These are phyloP conservation scores for Nemopilema nomurai DNA, from an alignment of 30 jellyfish, hydroid and myxozoan genomes.

Conservation along the genomic window DNA sequence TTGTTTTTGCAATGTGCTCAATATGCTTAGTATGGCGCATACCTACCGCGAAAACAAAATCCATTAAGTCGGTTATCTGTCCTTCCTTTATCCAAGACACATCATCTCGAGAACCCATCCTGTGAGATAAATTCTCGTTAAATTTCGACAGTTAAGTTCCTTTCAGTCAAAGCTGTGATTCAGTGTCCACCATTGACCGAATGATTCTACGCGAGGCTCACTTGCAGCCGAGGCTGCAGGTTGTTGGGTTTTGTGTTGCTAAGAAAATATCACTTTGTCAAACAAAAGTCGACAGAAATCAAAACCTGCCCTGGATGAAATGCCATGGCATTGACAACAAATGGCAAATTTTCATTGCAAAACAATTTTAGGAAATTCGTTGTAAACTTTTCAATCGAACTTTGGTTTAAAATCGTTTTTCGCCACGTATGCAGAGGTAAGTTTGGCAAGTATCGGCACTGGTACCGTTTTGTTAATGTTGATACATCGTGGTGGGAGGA, in stretches of 20 bases:
- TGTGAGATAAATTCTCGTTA: not conserved
- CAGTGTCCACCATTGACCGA: not conserved
- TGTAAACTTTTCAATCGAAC: not conserved
- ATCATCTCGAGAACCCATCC: not conserved
- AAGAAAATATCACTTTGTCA: not conserved
- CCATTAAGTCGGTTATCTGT: slow-evolving; percentile 16
- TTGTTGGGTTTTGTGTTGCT: not conserved
- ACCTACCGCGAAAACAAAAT: slow-evolving; percentile 22
- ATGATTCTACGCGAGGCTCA: not conserved
- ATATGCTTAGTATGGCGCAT: not conserved
- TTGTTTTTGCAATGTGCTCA: not conserved
- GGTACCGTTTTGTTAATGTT: too few relatives aligned
- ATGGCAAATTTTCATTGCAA: not conserved
- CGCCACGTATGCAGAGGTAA: not conserved
- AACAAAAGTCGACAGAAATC: not conserved
- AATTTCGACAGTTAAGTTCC: not conserved
- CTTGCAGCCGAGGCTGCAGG: slow-evolving; percentile 18
- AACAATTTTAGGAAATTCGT: not conserved
- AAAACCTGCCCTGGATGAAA: not conserved
- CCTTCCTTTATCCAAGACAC: slow-evolving; percentile 23
- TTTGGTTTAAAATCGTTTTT: not conserved
- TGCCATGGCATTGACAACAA: not conserved
- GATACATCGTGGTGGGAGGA: too few relatives aligned
- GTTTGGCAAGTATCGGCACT: too few relatives aligned
- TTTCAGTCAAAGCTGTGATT: too few relatives aligned